phyloP scores from a whole-genome alignment of 53 echinoderm and acorn worm species.

The Luidia sarsii region DNA sequence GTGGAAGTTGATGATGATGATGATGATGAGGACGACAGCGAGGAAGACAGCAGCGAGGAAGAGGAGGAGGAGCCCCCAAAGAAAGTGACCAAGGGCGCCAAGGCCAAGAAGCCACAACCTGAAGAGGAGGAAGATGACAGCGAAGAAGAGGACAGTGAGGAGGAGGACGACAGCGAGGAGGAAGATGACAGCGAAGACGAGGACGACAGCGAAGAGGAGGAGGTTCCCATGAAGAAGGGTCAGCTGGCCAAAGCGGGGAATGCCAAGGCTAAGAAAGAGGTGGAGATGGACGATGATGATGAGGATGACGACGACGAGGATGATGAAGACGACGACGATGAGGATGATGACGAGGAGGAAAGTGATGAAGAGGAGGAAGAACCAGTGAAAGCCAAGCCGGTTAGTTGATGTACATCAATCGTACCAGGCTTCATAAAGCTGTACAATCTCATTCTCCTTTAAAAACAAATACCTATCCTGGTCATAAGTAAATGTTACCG shows the following conservation, averaged over 20 bases:
- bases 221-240: not conserved
- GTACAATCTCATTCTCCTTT: no score
- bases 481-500: no score
- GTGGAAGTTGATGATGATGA: slow-evolving; percentile 6
- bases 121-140: slow-evolving; percentile 37
- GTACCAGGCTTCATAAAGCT: no score
- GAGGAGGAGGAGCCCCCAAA: slow-evolving; percentile 27
- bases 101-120: slow-evolving; percentile 33
- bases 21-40: slow-evolving; percentile 9
- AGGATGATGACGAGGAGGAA: slow-evolving; percentile 10
- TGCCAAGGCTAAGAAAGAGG: not conserved
- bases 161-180: not conserved
- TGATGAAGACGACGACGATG: slow-evolving; percentile 5
- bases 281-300: not conserved
- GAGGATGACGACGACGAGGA: not conserved
- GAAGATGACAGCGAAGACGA: not conserved
- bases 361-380: slow-evolving; percentile 27
- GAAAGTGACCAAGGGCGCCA: not conserved
- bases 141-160: slow-evolving; percentile 44
- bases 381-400: slow-evolving; percentile 29
- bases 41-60: slow-evolving; percentile 14
- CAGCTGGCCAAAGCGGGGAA: no score
- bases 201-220: slow-evolving; percentile 20
- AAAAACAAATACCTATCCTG: no score
- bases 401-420: no score